Evolutionary conservation across 2,113 vertebrate genomes (phyloP), one percentile per base, ranked within the genome.

Genomic region (Rhinogobius similis): DNA sequence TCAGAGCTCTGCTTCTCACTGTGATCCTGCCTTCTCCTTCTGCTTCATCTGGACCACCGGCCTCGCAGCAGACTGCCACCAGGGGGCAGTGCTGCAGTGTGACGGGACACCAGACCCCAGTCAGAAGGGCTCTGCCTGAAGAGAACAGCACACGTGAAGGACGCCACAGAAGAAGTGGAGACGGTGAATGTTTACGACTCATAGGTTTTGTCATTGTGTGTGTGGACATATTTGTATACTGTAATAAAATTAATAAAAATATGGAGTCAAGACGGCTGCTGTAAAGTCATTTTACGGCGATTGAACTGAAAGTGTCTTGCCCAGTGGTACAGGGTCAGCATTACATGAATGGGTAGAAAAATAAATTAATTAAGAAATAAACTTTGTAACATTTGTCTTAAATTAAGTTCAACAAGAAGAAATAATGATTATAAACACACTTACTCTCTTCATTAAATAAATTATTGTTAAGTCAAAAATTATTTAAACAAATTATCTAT

Each of bases 161-260:
- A 87, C 74, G 41, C 8, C 23, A 67, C 44, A 67, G 66, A 62
- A 39, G 68, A 76, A 29, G 48, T 71, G 79, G 65, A 87, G 75
- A 82, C 78, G 65, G 72, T 81, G 82, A 90, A 88, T 90, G 89
- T 93, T 90, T 90, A 91, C 82, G 77, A 86, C 78, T 84, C 79
- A 66, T 81, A 76, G 77, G 38, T 82, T 84, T 86, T 86, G 82
- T 72, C 89, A 86, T 91, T 92, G 85, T 90, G 84, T 92, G 94
- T 95, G 93, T 95, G 92, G 90, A 93, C 93, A 55, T 55, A 93
- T 94, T 95, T 97, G 94, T 96, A 91, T 90, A 94, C 92, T 93
- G 92, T 95, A 94, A 93, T 92, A 91, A 91, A 94, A 93, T 92
- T 84, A 94, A 96, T 94, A 94, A 96, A 92, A 91, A 91, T 82